Evolutionary conservation across 2,113 vertebrate species (phyloP).

Genomic region (Conger conger): DNA sequence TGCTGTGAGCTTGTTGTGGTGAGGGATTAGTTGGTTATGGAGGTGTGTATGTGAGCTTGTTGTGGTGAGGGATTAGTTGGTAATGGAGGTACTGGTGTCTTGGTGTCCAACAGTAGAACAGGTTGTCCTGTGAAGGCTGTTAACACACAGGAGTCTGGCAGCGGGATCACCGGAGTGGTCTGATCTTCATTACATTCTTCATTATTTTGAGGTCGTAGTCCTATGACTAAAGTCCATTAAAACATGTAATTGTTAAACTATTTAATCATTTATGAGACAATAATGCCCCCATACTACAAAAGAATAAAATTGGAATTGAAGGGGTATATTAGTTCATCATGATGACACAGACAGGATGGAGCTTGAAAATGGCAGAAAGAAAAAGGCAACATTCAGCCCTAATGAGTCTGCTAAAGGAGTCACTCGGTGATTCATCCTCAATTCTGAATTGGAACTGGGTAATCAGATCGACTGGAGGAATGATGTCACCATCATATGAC

Average conservation of each 20-base stretch:
- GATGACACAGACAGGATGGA: neutral
- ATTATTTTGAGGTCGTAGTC: neutral
- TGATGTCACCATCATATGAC: neutral
- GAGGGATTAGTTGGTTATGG: neutral
- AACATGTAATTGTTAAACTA: too few species aligned
- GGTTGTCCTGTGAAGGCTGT: slow-evolving; percentile 7
- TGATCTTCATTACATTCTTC: neutral
- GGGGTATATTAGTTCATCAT: too few species aligned
- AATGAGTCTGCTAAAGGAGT: neutral
- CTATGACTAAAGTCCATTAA: too few species aligned
- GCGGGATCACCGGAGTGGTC: neutral
- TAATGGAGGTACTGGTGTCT: neutral
- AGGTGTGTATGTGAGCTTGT: neutral
- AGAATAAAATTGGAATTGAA: too few species aligned
- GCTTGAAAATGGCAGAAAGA: neutral
- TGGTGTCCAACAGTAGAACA: neutral
- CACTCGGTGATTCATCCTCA: neutral
- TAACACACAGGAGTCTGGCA: neutral
- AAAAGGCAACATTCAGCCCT: neutral
- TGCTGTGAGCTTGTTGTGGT: too few species aligned
- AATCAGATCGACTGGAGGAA: neutral
- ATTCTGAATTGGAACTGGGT: neutral
- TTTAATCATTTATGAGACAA: too few species aligned
- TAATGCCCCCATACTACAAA: too few species aligned
- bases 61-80: neutral